Evolutionary conservation across 2,888 invertebrate genomes (phyloP), one percentile per base, ranked within the genome.

Genomic region (Perizoma flavofasciatum): DNA sequence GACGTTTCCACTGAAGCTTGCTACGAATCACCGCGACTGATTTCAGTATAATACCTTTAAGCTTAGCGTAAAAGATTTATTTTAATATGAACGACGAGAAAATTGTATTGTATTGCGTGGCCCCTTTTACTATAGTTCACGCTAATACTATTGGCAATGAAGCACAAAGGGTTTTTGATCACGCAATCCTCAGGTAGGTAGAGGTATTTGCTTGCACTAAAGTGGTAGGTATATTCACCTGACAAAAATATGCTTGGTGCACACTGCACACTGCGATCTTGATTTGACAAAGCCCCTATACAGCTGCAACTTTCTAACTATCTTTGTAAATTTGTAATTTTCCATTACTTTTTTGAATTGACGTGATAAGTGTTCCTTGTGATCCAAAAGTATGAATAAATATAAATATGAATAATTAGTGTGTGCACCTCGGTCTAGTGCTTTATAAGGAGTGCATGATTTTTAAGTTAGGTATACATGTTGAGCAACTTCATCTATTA

Each of bases 1-100:
- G 79, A 79, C 75, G 80, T 83, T 81, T 83, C 81, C 78, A 81
- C 77, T 83, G 83, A 90, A 89, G 85, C 83, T 89, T 85, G 86
- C 86, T 82, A 77, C 86, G 83, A 85, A 88, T 85, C 85, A 80
- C 78, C 77, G 76, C 79, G 81, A 80, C 85, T 86, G 82, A 86
- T 86, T 88, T 87, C 82, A 80, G 79, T 84, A 82, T 85, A 81
- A 83, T 86, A 85, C 73, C 62, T 67, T 77, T 75, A 65, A 54
- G 65, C 69, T 71, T 74, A 73, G 70, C 70, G 69, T 69, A 64
- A 63, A 68, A 73, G 73, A 76, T 76, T 74, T 73, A 67, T 63
- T 70, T 72, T 22, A 22, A 22, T 78, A 67, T 74, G 70, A 78
- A 70, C 65, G 67, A 67, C 64, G 71, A 72, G 66, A 73, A 68